Percentiles rank a stretch among this genome's conserved stretches.
These are phyloP conservation scores for Thysanoteuthis rhombus DNA, from an alignment of 2,888 invertebrate species.

Conservation along the genomic window DNA sequence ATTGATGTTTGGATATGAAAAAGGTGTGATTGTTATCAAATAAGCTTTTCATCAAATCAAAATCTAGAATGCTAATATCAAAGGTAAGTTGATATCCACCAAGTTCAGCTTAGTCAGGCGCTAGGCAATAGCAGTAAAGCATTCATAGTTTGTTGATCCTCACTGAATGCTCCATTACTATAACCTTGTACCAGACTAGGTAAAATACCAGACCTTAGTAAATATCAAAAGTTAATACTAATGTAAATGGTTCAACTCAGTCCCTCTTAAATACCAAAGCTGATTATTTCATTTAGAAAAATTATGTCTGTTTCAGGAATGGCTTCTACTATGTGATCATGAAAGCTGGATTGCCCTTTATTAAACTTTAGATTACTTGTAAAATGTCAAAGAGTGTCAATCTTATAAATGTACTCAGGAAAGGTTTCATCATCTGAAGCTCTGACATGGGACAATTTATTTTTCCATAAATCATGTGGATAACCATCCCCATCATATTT, in stretches of 20 bases:
- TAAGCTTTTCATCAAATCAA: background rate
- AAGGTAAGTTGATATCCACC: background rate
- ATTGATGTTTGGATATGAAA: background rate
- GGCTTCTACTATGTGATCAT: background rate
- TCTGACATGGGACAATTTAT: no score
- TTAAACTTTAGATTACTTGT: background rate
- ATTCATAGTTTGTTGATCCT: no score
- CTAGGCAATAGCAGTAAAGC: background rate
- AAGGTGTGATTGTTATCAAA: no score
- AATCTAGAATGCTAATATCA: no score
- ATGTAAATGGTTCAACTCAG: background rate
- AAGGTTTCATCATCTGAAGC: background rate
- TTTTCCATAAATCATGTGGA: no score
- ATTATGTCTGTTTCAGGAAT: background rate
- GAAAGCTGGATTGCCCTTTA: background rate
- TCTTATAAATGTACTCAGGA: background rate
- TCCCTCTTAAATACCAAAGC: background rate
- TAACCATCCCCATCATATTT: no score
- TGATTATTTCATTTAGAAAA: background rate
- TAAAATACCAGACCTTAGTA: background rate
- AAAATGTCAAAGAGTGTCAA: background rate
- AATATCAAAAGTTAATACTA: background rate
- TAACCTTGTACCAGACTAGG: background rate
- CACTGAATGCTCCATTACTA: background rate
- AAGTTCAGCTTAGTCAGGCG: background rate